A percentile compares a stretch with the other conserved stretches of the same genome.
Conservation (phyloP, 2,797 vertebrate species). For the Heliangelus exortis region DNA sequence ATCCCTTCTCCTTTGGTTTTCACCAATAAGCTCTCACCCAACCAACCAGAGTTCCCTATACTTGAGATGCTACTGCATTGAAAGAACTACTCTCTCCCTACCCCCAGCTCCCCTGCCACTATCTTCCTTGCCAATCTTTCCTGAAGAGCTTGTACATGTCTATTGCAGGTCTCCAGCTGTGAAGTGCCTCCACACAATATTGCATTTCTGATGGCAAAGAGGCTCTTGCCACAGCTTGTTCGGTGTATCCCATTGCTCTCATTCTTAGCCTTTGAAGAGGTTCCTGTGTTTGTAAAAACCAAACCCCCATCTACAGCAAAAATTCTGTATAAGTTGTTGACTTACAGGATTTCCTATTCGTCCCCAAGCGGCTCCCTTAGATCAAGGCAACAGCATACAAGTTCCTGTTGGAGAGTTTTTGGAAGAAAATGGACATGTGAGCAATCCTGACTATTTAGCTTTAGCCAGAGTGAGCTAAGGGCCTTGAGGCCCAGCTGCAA, state of each 20-base stretch:
- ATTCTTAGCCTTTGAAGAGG: neutral
- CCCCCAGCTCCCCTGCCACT: no score
- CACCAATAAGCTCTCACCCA: neutral
- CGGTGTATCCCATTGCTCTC: neutral
- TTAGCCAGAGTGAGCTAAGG: no score
- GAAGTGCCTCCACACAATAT: neutral
- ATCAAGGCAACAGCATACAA: neutral
- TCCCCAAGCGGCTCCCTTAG: neutral
- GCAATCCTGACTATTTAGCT: no score
- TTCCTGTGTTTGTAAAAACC: neutral
- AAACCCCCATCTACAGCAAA: neutral
- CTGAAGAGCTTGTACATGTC: neutral
- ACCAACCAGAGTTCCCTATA: neutral
- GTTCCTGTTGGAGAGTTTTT: no score
- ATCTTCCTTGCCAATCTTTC: neutral
- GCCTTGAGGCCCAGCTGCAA: no score
- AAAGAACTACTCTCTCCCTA: neutral
- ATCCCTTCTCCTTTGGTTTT: neutral
- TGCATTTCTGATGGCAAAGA: neutral
- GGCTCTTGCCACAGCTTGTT: neutral
- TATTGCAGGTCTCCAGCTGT: neutral
- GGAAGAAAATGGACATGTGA: no score
- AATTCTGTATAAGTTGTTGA: neutral
- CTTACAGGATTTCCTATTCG: neutral
- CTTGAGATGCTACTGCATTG: neutral